phyloP scores from a whole-genome alignment of 1,140 invertebrate genomes.

The Zophobas atratus region DNA sequence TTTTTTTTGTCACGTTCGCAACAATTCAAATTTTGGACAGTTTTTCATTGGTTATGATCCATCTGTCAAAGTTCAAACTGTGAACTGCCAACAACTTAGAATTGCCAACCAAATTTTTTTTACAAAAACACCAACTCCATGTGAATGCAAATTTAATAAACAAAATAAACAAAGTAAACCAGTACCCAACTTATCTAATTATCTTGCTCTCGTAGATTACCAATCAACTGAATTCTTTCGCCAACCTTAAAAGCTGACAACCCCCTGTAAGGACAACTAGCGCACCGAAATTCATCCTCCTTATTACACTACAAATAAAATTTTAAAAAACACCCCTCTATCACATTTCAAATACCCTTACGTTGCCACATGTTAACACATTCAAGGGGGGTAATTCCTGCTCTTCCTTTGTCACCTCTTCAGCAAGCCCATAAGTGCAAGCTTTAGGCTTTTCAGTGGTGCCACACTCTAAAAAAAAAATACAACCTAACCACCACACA shows the following conservation, averaged over 20 bases:
- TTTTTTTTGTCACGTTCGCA: too few species aligned
- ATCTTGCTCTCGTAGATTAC: conserved; percentile 82
- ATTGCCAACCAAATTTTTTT: too few species aligned
- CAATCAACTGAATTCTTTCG: conserved; percentile 89
- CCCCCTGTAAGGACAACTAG: conserved; percentile 96
- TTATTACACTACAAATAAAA: conserved; percentile 88
- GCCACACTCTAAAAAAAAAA: conserved; percentile 82
- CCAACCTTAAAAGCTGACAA: conserved; percentile 99
- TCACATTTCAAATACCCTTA: conserved; percentile 71
- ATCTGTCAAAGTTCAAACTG: too few species aligned
- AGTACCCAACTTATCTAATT: conserved; percentile 60
- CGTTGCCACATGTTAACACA: conserved; percentile 96
- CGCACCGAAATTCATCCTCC: conserved; percentile 99
- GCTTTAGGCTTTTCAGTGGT: conserved; percentile 95
- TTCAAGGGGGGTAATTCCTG: conserved; percentile 62
- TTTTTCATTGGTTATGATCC: too few species aligned
- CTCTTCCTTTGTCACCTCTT: conserved; percentile 80
- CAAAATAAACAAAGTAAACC: too few species aligned
- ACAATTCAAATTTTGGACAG: too few species aligned
- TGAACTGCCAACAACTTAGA: too few species aligned
- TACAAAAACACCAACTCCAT: not conserved
- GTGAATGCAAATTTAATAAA: conserved; percentile 63
- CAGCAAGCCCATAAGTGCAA: conserved; percentile 96
- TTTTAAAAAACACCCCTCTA: not conserved
- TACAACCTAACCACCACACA: not conserved